A percentile compares a stretch with the other conserved stretches of the same genome.
Conservation (phyloP, 2,113 vertebrate genomes). For the Xiphophorus maculatus region DNA sequence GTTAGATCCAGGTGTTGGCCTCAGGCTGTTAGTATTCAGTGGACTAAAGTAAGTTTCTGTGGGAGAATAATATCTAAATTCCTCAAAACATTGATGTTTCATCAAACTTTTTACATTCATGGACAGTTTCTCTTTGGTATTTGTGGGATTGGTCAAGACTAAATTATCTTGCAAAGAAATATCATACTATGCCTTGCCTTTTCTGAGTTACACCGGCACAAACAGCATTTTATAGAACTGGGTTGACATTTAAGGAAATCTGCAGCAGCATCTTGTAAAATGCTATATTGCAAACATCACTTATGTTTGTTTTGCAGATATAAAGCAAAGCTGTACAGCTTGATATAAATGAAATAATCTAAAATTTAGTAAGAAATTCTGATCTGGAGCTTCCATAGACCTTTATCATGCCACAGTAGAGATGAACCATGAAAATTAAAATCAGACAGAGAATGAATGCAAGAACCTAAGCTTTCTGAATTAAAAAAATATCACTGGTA, state of each 20-base stretch:
- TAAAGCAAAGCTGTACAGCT: neutral
- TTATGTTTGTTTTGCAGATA: neutral
- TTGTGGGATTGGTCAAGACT: constrained; percentile 12
- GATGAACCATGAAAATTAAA: no score
- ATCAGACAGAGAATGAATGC: neutral
- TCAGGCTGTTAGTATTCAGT: constrained; percentile 27
- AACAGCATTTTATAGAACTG: neutral
- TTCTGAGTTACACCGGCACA: neutral
- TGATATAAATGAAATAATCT: neutral
- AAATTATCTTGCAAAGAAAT: neutral
- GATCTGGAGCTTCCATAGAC: no score
- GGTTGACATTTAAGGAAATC: constrained; percentile 1
- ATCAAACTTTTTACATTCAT: constrained; percentile 41
- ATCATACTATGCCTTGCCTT: neutral
- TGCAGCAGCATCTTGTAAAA: neutral
- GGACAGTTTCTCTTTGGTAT: constrained; percentile 15
- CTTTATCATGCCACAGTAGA: no score
- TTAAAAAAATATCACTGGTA: neutral
- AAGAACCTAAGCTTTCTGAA: neutral
- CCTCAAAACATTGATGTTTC: constrained; percentile 33
- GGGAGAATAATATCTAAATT: constrained; percentile 61
- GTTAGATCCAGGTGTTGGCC: constrained; percentile 47
- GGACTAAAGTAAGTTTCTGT: constrained; percentile 33
- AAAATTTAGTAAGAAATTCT: no score
- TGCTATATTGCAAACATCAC: neutral